These are phyloP conservation scores for Kryptolebias ocellatus DNA, from an alignment of 2,797 vertebrate genomes.

Conservation along the genomic window DNA sequence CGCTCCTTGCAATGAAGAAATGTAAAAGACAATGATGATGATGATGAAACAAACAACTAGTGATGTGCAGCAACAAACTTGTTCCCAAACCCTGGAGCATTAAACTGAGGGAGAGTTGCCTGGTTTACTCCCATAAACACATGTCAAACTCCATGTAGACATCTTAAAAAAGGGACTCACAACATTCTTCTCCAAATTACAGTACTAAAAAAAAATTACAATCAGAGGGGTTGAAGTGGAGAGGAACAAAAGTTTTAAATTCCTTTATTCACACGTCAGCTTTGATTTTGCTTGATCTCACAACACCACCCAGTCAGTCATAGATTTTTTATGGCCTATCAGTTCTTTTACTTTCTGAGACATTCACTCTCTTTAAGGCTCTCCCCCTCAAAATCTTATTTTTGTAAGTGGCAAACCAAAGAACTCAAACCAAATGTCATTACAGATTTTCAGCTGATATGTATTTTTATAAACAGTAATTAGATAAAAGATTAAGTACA, in stretches of 20 bases:
- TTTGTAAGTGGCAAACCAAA: neutral
- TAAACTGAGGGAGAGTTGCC: neutral
- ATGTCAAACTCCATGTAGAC: neutral
- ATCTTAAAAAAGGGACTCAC: neutral
- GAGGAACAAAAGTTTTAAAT: too few species aligned
- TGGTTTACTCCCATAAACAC: neutral
- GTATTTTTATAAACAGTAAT: neutral
- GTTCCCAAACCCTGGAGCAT: neutral
- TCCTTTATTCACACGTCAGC: too few species aligned
- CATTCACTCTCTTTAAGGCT: neutral
- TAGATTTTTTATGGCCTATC: neutral
- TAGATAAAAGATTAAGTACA: neutral
- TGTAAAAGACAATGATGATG: neutral
- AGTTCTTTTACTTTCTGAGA: neutral
- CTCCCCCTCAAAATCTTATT: too few species aligned
- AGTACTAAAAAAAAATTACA: neutral
- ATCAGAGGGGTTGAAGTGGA: too few species aligned
- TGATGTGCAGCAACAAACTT: too few species aligned
- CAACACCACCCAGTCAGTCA: too few species aligned
- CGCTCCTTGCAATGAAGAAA: constrained; percentile 1
- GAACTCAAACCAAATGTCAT: neutral
- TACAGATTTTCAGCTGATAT: neutral
- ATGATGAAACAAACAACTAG: too few species aligned
- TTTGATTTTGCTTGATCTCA: too few species aligned
- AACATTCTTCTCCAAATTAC: neutral